A percentile compares a stretch with the other conserved stretches of the same genome.
Evolutionary conservation across 2,113 vertebrate genomes (phyloP).

Genomic region (Echinops telfairi): DNA sequence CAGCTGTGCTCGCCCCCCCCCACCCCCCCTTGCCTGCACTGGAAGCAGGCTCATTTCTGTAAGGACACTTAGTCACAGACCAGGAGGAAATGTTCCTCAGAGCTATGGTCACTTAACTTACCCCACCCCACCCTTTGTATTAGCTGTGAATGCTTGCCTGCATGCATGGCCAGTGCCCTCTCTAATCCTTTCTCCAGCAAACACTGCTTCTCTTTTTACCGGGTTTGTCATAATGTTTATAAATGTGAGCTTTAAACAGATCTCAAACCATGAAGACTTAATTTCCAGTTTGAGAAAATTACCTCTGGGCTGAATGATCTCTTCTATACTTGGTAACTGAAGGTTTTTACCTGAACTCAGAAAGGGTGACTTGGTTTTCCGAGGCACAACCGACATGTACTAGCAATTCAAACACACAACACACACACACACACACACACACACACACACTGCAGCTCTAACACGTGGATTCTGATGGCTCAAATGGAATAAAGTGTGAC

Average conservation of each 20-base stretch:
- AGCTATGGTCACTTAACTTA: too few species aligned
- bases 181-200: not conserved
- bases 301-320: slow-evolving; percentile 21
- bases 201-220: not conserved
- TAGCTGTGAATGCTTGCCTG: not conserved
- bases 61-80: too few species aligned
- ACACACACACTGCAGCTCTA: not conserved
- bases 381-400: not conserved
- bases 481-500: not conserved
- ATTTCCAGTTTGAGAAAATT: not conserved
- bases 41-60: too few species aligned
- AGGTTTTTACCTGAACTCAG: slow-evolving; percentile 33
- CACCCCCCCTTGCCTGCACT: too few species aligned
- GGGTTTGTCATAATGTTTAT: not conserved
- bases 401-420: slow-evolving; percentile 21
- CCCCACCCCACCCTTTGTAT: not conserved
- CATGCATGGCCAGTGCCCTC: not conserved
- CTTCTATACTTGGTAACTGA: not conserved
- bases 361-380: slow-evolving; percentile 35
- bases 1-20: too few species aligned
- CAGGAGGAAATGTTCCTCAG: not conserved
- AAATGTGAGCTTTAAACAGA: not conserved
- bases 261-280: not conserved
- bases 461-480: not conserved
- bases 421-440: not conserved